Evolutionary conservation across 2,113 vertebrate species (phyloP).

Genomic region (Bos javanicus): DNA sequence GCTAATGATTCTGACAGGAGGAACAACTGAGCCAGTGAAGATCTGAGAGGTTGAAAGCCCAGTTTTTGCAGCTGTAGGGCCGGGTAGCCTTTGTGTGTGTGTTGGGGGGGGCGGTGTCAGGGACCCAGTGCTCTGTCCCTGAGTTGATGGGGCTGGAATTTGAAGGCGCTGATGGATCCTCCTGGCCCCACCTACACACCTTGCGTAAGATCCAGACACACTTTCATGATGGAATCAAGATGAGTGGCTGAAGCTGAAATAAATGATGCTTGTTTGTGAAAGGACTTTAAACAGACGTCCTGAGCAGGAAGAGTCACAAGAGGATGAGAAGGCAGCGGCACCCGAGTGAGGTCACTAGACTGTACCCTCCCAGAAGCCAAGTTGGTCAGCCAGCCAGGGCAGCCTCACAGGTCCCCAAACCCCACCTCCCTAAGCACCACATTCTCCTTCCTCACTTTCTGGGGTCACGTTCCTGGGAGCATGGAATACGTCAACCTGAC

Average conservation of each 20-base stretch:
- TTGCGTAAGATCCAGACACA: not conserved
- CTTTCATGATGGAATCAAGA: not conserved
- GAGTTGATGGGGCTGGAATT: not conserved
- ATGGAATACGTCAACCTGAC: not conserved
- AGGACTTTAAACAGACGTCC: accelerated
- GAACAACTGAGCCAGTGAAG: accelerated
- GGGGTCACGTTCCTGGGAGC: not conserved
- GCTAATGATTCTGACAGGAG: accelerated
- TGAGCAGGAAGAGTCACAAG: accelerated
- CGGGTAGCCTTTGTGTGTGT: not conserved
- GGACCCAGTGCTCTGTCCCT: accelerated
- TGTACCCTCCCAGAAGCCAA: not conserved
- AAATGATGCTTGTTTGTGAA: too few relatives aligned
- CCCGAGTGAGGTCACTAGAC: accelerated
- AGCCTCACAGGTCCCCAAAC: accelerated
- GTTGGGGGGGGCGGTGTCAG: not conserved
- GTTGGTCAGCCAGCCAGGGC: not conserved
- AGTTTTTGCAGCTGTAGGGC: accelerated
- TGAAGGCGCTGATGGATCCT: slow-evolving; percentile 10
- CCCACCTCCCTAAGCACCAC: accelerated
- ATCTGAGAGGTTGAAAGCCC: not conserved
- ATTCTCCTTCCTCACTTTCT: too few relatives aligned
- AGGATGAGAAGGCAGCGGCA: too few relatives aligned
- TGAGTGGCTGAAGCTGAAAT: not conserved
- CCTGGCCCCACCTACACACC: accelerated